Percentiles rank a stretch among this genome's conserved stretches.
Evolutionary conservation across 37 sponge, comb jelly and placozoan genomes (phyloP).

Genomic region (Beroe ovata): DNA sequence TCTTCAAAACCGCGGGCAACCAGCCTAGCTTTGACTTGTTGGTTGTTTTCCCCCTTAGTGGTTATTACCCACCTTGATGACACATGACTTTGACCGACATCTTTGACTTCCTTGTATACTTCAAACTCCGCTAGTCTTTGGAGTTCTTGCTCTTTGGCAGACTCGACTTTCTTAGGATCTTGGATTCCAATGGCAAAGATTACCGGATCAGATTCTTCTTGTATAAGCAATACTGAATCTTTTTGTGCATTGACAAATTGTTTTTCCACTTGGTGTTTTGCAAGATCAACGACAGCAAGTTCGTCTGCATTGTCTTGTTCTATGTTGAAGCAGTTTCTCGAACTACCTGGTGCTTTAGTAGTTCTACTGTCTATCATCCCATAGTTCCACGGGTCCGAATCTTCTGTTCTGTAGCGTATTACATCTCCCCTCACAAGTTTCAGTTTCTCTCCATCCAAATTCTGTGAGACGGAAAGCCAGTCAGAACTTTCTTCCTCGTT

Average conservation of each 20-base stretch:
- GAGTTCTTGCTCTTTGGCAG: not conserved
- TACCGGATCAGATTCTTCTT: not conserved
- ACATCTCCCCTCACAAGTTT: slow-evolving; percentile 15
- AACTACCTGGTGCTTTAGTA: not conserved
- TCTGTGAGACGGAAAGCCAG: not conserved
- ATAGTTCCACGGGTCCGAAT: not conserved
- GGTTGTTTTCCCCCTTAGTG: not conserved
- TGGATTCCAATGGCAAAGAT: not conserved
- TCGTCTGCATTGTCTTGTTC: not conserved
- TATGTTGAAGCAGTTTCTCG: not conserved
- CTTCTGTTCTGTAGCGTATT: not conserved
- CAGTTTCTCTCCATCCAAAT: not conserved
- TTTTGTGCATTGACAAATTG: not conserved
- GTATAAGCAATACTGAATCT: not conserved
- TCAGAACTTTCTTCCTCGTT: not conserved
- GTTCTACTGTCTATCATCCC: slow-evolving; percentile 6
- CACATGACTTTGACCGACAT: not conserved
- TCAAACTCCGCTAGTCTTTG: not conserved
- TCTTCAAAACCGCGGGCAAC: slow-evolving; percentile 53
- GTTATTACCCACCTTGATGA: slow-evolving; percentile 37
- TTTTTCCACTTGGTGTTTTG: not conserved
- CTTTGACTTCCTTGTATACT: slow-evolving; percentile 25
- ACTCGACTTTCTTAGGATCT: not conserved
- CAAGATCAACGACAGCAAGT: not conserved
- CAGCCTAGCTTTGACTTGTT: slow-evolving; percentile 9